Conservation (phyloP, 2,888 invertebrate species). For the Trissoscelio sp. region DNA sequence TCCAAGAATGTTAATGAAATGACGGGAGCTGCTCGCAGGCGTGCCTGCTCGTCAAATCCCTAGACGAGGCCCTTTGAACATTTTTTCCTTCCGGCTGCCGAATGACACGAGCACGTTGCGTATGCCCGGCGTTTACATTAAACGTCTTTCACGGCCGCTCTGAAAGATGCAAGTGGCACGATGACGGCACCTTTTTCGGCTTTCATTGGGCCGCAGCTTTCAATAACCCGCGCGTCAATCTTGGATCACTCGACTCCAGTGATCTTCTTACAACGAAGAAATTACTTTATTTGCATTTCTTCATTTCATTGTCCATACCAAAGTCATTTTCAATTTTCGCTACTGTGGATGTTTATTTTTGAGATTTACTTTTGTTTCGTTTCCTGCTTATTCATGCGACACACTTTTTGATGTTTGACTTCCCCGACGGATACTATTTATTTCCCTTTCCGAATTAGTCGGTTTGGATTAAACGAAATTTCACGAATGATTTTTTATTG, state of each 20-base stretch:
- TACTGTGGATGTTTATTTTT: conserved; percentile 5
- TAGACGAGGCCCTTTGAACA: conserved; percentile 60
- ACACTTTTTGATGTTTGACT: neutral
- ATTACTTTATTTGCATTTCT: conserved; percentile 12
- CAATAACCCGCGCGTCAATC: conserved; percentile 17
- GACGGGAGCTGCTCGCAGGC: conserved; percentile 67
- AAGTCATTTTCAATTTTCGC: neutral
- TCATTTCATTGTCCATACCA: conserved; percentile 1
- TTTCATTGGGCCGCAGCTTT: conserved; percentile 33
- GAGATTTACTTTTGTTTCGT: conserved; percentile 20
- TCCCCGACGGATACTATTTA: neutral
- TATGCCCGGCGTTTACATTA: conserved; percentile 46
- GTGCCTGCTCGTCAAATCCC: conserved; percentile 66
- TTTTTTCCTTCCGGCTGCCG: conserved; percentile 54
- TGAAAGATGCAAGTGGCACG: conserved; percentile 41
- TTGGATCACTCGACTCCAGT: conserved; percentile 9
- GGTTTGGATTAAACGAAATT: too few species aligned
- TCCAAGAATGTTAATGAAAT: conserved; percentile 72
- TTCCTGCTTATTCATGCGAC: neutral
- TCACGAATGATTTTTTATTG: too few species aligned
- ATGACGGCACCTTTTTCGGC: conserved; percentile 55
- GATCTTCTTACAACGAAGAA: too few species aligned
- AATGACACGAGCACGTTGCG: conserved; percentile 52
- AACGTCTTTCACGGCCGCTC: conserved; percentile 45
- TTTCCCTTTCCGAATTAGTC: too few species aligned